Conservation (phyloP, 2,888 invertebrate genomes). For the Crematogaster levior region DNA sequence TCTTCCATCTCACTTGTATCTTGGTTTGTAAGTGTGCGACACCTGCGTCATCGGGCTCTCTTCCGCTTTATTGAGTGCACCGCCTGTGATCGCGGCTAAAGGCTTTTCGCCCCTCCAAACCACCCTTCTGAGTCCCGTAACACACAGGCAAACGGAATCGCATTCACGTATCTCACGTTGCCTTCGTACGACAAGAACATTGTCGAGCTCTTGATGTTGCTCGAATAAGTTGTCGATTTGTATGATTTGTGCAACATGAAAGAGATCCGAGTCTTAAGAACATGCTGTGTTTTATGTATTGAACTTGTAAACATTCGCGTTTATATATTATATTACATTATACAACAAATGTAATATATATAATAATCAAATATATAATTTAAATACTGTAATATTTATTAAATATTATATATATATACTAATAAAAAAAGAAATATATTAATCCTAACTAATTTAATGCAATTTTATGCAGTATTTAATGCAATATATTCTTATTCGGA, state of each 20-base stretch:
- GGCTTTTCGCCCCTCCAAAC: background rate
- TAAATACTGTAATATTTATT: conserved; percentile 10
- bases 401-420: background rate
- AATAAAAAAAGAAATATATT: background rate
- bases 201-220: background rate
- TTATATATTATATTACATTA: background rate
- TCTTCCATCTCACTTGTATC: background rate
- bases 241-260: background rate
- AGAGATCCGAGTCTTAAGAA: background rate
- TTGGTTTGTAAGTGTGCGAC: conserved; percentile 29
- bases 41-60: conserved; percentile 39
- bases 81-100: conserved; percentile 30
- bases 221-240: background rate
- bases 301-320: background rate
- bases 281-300: background rate
- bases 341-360: background rate
- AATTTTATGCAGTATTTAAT: background rate
- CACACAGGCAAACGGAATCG: conserved; percentile 6
- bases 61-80: conserved; percentile 48
- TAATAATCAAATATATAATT: background rate
- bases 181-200: background rate
- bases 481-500: background rate
- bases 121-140: background rate
- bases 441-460: background rate
- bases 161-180: conserved; percentile 17